Conservation (phyloP, 92 coral and sea anemone genomes). For the Scolanthus callimorphus region DNA sequence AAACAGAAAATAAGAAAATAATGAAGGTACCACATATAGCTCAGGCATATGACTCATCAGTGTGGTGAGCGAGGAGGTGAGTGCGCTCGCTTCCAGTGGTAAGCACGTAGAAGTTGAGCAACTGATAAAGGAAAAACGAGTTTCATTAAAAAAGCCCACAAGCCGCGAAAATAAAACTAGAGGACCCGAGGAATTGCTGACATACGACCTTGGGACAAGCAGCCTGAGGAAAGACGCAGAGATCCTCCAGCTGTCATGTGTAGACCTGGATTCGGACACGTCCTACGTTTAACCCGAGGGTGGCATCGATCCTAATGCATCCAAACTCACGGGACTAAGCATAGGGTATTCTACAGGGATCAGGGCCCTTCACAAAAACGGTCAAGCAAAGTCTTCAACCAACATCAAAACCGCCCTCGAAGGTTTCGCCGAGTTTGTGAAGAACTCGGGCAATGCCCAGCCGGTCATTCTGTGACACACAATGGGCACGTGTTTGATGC, state of each 20-base stretch:
- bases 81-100: not conserved
- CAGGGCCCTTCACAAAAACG: not conserved
- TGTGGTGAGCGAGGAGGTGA: not conserved
- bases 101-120: not conserved
- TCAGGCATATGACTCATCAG: not conserved
- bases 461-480: too few species aligned
- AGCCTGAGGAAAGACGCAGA: not conserved
- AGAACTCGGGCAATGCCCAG: too few species aligned
- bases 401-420: too few species aligned
- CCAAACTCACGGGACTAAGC: not conserved
- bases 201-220: not conserved
- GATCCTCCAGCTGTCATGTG: not conserved
- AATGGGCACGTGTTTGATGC: too few species aligned
- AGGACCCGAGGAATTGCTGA: not conserved
- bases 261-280: not conserved
- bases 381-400: too few species aligned
- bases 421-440: too few species aligned
- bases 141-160: not conserved
- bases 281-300: not conserved
- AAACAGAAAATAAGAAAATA: too few species aligned
- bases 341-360: not conserved
- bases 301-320: not conserved
- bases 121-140: not conserved
- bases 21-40: slow-evolving; percentile 1
- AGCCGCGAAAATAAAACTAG: not conserved